Evolutionary conservation across 2,113 vertebrate genomes (phyloP).

Genomic region (Rhea pennata): DNA sequence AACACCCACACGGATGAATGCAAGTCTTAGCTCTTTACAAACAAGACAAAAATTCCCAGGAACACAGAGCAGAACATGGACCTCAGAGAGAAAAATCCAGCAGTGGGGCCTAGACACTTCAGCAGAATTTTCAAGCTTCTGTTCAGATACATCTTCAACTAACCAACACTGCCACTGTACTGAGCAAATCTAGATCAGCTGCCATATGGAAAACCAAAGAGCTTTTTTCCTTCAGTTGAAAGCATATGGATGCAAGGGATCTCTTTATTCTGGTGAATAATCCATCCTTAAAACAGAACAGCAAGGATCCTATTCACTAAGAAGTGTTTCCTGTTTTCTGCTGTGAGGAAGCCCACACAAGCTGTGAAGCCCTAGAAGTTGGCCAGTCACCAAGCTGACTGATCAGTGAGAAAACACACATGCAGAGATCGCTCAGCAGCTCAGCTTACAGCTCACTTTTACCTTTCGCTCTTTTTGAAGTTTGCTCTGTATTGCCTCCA

Average conservation of each 20-base stretch:
- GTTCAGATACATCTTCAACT: not conserved
- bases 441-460: not conserved
- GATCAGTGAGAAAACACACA: not conserved
- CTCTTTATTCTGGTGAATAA: not conserved
- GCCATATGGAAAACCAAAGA: not conserved
- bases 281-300: not conserved
- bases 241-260: not conserved
- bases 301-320: not conserved
- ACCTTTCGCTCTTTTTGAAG: not conserved
- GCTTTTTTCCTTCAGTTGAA: not conserved
- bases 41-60: not conserved
- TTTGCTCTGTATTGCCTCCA: not conserved
- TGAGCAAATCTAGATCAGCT: not conserved
- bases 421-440: not conserved
- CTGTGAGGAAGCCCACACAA: not conserved
- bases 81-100: not conserved
- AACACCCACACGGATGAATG: not conserved
- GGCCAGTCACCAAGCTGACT: not conserved
- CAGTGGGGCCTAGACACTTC: not conserved
- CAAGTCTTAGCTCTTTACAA: not conserved
- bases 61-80: not conserved
- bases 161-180: fast-evolving
- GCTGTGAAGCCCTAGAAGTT: not conserved
- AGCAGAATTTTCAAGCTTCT: no score
- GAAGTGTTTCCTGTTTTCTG: not conserved